phyloP scores from a whole-genome alignment of 2,888 invertebrate genomes.

The Spodoptera littoralis region DNA sequence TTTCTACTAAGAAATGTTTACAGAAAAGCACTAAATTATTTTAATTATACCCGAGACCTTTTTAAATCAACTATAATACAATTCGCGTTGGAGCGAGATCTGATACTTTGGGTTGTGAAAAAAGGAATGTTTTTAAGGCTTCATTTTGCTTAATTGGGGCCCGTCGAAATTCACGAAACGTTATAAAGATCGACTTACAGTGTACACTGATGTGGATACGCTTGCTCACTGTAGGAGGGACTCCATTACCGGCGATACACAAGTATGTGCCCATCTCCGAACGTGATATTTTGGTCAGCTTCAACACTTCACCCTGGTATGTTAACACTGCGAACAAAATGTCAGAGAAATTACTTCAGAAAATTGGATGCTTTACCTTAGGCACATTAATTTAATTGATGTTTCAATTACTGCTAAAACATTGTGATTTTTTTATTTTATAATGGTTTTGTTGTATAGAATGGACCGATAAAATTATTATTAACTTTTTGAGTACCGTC shows the following conservation, averaged over 20 bases:
- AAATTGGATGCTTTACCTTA: no score
- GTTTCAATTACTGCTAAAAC: no score
- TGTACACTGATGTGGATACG: slow-evolving; percentile 96
- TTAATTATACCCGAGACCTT: slow-evolving; percentile 31
- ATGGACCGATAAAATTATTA: no score
- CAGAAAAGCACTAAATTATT: slow-evolving; percentile 22
- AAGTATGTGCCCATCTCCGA: slow-evolving; percentile 97
- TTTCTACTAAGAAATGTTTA: slow-evolving; percentile 12
- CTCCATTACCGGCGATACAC: slow-evolving; percentile 96
- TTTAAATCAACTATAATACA: slow-evolving; percentile 30
- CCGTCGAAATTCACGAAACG: slow-evolving; percentile 30
- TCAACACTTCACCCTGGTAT: slow-evolving; percentile 94
- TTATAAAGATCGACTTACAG: slow-evolving; percentile 90
- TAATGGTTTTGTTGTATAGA: no score
- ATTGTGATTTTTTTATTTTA: no score
- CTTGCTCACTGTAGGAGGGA: slow-evolving; percentile 96
- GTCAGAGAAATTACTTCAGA: slow-evolving; percentile 14
- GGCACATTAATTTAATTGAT: no score
- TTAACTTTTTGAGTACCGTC: no score
- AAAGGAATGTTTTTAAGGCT: slow-evolving; percentile 31
- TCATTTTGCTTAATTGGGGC: slow-evolving; percentile 51
- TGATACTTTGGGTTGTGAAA: slow-evolving; percentile 36
- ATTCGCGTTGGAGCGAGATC: slow-evolving; percentile 21
- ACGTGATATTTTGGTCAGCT: slow-evolving; percentile 94
- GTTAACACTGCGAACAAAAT: slow-evolving; percentile 89